Base-by-base conservation (phyloP, 2,888 invertebrate genomes). In the Rhagonycha lutea region DNA sequence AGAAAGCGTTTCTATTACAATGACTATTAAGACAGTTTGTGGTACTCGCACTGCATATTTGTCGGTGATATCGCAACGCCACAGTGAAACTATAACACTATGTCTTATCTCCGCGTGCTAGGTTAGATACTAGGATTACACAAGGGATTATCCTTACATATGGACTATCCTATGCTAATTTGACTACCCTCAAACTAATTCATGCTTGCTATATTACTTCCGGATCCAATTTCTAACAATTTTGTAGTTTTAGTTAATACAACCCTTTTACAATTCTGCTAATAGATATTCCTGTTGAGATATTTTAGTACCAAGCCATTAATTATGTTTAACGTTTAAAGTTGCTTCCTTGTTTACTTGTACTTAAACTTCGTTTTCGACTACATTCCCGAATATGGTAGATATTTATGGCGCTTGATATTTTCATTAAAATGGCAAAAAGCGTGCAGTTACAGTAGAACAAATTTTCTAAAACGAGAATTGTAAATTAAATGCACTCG, bases 141-240 rank as follows among this genome's bases (percentile, higher is more conserved):
- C 85, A 81, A 76, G 85, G 86, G 86, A 87, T 87, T 86, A 87
- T 85, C 86, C 85, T 85, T 86, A 86, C 86, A 85, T 86, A 86
- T 85, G 86, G 86, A 84, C 84, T 81, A 82, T 85, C 85, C 84
- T 82, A 84, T 85, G 84, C 85, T 86, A 86, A 86, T 86, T 86
- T 84, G 28, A 69, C 80, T 82, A 82, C 82, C 74, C 75, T 80
- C 73, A 80, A 70, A 77, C 74, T 77, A 77, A 77, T 77, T 74
- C 77, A 72, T 76, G 69, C 72, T 72, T 76, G 65, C 65, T 71
- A 78, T 70, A 79, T 72, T 75, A 72, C 77, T 77, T 77, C 77
- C 77, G 70, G 69, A 65, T 77, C 70, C 70, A 77, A 69, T 75
- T 77, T 74, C 65, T 29, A 72, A 74, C 72, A 72, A 74, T 71